Evolutionary conservation across 1,140 invertebrate genomes (phyloP).

Genomic region (Ctenoplectra terminalis): DNA sequence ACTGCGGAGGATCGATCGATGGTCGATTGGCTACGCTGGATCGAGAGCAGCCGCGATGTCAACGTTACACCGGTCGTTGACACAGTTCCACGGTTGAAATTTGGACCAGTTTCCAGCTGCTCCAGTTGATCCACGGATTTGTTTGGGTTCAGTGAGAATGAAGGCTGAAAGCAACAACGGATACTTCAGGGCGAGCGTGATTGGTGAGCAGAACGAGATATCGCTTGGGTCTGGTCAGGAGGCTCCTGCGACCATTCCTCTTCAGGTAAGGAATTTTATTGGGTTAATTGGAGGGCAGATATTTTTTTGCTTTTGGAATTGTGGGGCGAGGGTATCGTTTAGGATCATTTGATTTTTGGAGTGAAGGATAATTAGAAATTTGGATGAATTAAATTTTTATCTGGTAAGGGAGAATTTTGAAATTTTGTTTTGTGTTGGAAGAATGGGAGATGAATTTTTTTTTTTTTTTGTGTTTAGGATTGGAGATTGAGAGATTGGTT

Average conservation of each 20-base stretch:
- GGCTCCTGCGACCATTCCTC: slow-evolving; percentile 55
- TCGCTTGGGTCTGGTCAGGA: slow-evolving; percentile 58
- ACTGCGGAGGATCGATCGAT: slow-evolving; percentile 11
- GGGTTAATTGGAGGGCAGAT: no score
- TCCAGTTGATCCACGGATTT: slow-evolving; percentile 22
- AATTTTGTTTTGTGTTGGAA: no score
- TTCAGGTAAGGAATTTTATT: slow-evolving; percentile 69
- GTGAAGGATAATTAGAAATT: no score
- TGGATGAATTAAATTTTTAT: no score
- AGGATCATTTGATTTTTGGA: no score
- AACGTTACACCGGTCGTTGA: slow-evolving; percentile 43
- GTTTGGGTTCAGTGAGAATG: slow-evolving; percentile 53
- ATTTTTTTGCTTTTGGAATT: no score
- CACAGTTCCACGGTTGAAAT: slow-evolving; percentile 35
- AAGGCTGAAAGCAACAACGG: slow-evolving; percentile 76
- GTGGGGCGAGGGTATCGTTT: no score
- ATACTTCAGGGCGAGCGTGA: slow-evolving; percentile 70
- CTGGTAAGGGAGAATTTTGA: no score
- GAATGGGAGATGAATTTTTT: no score
- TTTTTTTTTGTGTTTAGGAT: no score
- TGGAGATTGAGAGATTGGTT: no score
- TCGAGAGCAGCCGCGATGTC: slow-evolving; percentile 41
- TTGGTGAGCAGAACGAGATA: slow-evolving; percentile 71
- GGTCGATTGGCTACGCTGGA: not conserved
- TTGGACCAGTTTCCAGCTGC: slow-evolving; percentile 6